phyloP scores from a whole-genome alignment of 2,888 invertebrate species.

The Glyphotaelius pellucidus region DNA sequence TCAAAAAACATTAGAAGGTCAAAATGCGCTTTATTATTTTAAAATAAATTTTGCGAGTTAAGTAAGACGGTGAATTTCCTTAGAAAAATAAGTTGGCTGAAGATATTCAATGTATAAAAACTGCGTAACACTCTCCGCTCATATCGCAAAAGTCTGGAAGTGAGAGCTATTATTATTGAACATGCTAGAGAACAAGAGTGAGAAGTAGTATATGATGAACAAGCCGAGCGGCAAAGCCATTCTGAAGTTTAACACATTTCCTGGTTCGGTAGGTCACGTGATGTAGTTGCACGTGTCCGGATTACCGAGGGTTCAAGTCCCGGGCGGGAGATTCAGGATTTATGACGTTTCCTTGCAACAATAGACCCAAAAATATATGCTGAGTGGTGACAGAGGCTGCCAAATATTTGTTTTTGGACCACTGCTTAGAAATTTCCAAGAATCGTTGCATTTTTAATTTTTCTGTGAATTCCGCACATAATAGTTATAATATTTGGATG shows the following conservation, averaged over 20 bases:
- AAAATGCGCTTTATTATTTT: too few relatives aligned
- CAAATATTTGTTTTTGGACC: neutral
- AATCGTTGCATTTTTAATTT: neutral
- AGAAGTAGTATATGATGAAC: neutral
- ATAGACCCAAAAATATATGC: neutral
- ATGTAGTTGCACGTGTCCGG: slow-evolving; percentile 18
- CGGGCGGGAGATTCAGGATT: slow-evolving; percentile 6
- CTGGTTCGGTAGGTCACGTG: neutral
- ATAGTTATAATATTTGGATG: too few relatives aligned
- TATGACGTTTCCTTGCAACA: slow-evolving; percentile 6
- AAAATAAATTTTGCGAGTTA: too few relatives aligned
- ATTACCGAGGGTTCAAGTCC: slow-evolving; percentile 11
- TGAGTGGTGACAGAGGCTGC: neutral
- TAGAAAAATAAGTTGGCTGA: too few relatives aligned
- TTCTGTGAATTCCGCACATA: too few relatives aligned
- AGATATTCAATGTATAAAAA: neutral
- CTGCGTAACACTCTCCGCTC: too few relatives aligned
- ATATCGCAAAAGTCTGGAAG: neutral
- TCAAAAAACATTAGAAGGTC: too few relatives aligned
- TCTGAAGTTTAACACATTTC: slow-evolving; percentile 13
- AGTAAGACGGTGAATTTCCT: too few relatives aligned
- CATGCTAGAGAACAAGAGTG: neutral
- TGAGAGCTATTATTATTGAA: neutral
- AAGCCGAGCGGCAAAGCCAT: neutral
- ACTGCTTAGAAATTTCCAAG: neutral